A percentile compares a stretch with the other conserved stretches of the same genome.
Conservation (phyloP, 2,888 invertebrate species). For the Polia nebulosa region DNA sequence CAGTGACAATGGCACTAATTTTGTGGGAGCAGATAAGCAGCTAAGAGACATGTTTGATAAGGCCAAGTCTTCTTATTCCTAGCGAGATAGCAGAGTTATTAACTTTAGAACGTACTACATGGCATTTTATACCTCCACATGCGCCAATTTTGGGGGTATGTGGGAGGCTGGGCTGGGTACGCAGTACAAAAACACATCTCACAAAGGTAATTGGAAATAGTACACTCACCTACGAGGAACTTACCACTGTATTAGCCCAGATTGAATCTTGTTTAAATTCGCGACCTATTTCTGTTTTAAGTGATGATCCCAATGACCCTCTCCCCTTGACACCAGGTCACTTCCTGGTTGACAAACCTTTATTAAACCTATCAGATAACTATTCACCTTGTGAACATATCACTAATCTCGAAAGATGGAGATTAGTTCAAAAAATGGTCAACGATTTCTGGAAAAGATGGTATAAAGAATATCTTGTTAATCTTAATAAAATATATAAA, state of each 20-base stretch:
- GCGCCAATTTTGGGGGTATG: conserved; percentile 38
- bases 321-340: conserved; percentile 41
- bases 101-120: conserved; percentile 12
- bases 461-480: conserved; percentile 27
- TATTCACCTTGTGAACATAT: conserved; percentile 18
- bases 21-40: conserved; percentile 36
- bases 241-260: conserved; percentile 29
- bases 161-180: conserved; percentile 39
- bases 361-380: conserved; percentile 34
- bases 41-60: conserved; percentile 27
- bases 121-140: conserved; percentile 44
- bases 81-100: conserved; percentile 22
- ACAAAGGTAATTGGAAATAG: conserved; percentile 17
- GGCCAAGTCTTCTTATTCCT: conserved; percentile 17
- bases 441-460: conserved; percentile 46
- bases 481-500: conserved; percentile 23
- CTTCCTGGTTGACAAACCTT: conserved; percentile 38
- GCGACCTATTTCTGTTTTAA: conserved; percentile 22
- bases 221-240: conserved; percentile 41
- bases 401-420: conserved; percentile 25
- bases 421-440: conserved; percentile 36
- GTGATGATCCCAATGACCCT: conserved; percentile 41
- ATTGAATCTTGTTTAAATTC: conserved; percentile 43
- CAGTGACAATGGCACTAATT: conserved; percentile 42
- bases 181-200: conserved; percentile 26